phyloP scores from a whole-genome alignment of 1,140 invertebrate species.

The Xylocopa sonorina region DNA sequence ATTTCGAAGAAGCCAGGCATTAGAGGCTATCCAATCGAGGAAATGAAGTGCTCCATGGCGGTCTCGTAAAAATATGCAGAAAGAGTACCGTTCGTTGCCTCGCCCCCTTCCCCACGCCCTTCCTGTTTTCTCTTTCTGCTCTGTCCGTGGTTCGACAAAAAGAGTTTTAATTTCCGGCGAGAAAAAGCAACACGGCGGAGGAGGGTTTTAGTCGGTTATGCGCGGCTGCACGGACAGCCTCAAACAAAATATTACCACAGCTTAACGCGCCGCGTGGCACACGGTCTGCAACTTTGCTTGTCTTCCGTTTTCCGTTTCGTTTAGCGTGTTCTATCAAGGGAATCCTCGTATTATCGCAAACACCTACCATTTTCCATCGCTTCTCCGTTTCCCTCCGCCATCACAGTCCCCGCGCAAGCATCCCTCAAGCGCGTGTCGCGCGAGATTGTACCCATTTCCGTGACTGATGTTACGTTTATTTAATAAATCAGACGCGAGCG shows the following conservation, averaged over 20 bases:
- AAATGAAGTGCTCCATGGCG: slow-evolving; percentile 28
- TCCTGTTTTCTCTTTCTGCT: background rate
- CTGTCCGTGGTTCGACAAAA: slow-evolving; percentile 61
- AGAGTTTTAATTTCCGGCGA: slow-evolving; percentile 78
- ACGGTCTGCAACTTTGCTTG: slow-evolving; percentile 8
- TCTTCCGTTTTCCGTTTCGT: slow-evolving; percentile 18
- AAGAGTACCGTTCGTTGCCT: background rate
- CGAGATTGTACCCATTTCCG: too few relatives aligned
- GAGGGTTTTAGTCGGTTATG: slow-evolving; percentile 19
- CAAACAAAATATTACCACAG: slow-evolving; percentile 71
- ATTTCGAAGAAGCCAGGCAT: slow-evolving; percentile 9
- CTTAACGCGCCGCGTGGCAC: slow-evolving; percentile 54
- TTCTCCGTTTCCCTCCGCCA: background rate
- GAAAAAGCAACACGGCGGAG: slow-evolving; percentile 73
- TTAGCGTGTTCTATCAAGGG: background rate
- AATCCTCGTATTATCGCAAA: slow-evolving; percentile 11
- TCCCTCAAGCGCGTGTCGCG: too few relatives aligned
- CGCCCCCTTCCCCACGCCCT: too few relatives aligned
- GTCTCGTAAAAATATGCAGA: slow-evolving; percentile 6
- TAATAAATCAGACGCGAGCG: too few relatives aligned
- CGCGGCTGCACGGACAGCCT: slow-evolving; percentile 61
- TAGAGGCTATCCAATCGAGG: slow-evolving; percentile 34
- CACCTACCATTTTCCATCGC: background rate
- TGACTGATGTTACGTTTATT: too few relatives aligned
- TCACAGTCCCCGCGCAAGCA: background rate